Base-by-base conservation (phyloP, 30 jellyfish, hydroid and myxozoan species). In the Catostylus mosaicus region DNA sequence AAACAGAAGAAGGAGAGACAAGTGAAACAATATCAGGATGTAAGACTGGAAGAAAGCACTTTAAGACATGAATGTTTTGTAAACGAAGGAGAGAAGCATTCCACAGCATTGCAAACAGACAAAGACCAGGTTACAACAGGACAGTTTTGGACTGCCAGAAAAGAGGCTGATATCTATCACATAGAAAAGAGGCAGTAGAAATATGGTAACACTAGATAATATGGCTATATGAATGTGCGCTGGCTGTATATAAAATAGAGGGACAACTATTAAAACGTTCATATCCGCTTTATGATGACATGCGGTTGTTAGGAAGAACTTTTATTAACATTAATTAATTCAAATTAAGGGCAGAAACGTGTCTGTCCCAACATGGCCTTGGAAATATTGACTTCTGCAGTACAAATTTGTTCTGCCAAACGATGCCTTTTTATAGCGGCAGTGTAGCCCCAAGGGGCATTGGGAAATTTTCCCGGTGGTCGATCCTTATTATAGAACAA, bases 1-100 rank as follows among this genome's bases (percentile, higher is more conserved):
- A 92, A 92, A 65, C 98, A 92, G 60, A 86, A 86, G 92, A 92
- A 92, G 45, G 98, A 92, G 63, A 52, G 84, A 35, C 89, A 86
- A 51, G 88, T 66, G 29, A 86, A 86, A 69, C 96, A 75, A 23
- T 85, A 85, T 61, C 84, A 73, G 33, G 95, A 85, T 50, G 45
- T 85, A 34, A 72, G 90, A 57, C 56, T 80, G 11, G 90, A 80
- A 22, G 90, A 80, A 19, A 67, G 90, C 78, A 67, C 90, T 5
- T 69, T 80, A 34, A 77, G 90, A 48, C 90, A 80, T 36, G 90
- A 80, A 33, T 80, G 90, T 37, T 80, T 80, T 67, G 90, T 80
- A 34, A 80, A 80, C 46, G 90, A 80, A 19, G 90, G 90, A 16
- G 90, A 80, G 48, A 80, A 80, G 62, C 90, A 80, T 68, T 24